Evolutionary conservation across 1,140 invertebrate species (phyloP).

Genomic region (Coptotermes formosanus): DNA sequence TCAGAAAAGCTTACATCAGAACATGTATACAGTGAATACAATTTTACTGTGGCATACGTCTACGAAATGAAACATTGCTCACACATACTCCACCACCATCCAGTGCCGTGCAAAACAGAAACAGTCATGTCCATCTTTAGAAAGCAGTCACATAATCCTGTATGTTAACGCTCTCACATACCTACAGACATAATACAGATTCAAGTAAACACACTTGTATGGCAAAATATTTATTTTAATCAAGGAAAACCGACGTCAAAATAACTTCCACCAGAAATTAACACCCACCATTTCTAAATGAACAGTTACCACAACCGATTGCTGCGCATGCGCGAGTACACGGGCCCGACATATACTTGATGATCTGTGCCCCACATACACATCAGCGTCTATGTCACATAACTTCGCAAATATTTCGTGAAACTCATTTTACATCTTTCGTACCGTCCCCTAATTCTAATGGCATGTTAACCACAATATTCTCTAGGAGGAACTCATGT

Average conservation of each 20-base stretch:
- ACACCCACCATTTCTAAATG: constrained; percentile 29
- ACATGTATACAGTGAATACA: background rate
- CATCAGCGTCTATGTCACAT: too few relatives aligned
- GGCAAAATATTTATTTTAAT: background rate
- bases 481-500: background rate
- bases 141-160: background rate
- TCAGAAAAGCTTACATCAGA: background rate
- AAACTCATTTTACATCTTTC: too few relatives aligned
- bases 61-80: background rate
- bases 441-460: too few relatives aligned
- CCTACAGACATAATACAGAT: background rate
- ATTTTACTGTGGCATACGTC: background rate
- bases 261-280: constrained; percentile 7
- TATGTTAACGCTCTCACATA: background rate
- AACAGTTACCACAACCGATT: constrained; percentile 26
- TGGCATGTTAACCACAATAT: background rate
- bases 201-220: background rate
- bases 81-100: background rate
- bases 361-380: background rate
- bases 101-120: background rate
- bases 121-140: background rate
- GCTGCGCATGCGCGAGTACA: constrained; percentile 18
- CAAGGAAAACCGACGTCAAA: background rate
- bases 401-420: too few relatives aligned
- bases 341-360: background rate